Evolutionary conservation across 2,888 invertebrate species (phyloP), one percentile per base, ranked within the genome.

Genomic region (Homarus gammarus): DNA sequence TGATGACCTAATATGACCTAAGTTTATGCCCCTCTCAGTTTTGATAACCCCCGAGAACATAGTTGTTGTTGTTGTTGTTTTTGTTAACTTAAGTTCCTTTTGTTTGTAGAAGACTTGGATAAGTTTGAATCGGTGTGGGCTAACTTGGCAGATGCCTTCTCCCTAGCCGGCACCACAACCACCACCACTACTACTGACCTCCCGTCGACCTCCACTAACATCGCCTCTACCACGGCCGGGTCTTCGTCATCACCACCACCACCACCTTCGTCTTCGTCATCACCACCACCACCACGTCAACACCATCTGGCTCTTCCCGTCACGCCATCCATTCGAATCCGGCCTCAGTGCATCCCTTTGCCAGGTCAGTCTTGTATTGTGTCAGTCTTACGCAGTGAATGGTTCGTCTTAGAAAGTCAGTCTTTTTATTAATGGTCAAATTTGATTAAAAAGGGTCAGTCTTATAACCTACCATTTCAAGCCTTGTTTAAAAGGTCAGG

Each of bases 101-200:
- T 38, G 38, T 73, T 84, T 56, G 49, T 33, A 70, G 70, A 33
- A 56, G 33, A 27, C 33, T 18, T 33, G 56, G 33, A 5, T 22
- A 73, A 40, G 56, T 72, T 83, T 70, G 70, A n/a, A 33, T 31
- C 61, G 70, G 56, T 79, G 73, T 89, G 89, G 89, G 84, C 78
- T 84, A 89, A 89, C 75, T 61, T 89, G 51, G 61, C 75, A 79
- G 77, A 49, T 84, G 89, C 77, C 89, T 84, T 84, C 84, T 70
- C 84, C 79, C 84, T 77, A 89, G 84, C 84, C 49, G 15, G 51
- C 33, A 38, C 78, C 78, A 75, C 27, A 27, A 27, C 44, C 44
- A 44, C 44, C 44, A 12, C 75, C 40, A 44, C 75, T 27, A 44
- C 56, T 36, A n/a, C 70, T 70, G 70, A 70, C 70, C 15, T 31